phyloP scores from a whole-genome alignment of 2,113 vertebrate species.

The Amblyornis subalaris region DNA sequence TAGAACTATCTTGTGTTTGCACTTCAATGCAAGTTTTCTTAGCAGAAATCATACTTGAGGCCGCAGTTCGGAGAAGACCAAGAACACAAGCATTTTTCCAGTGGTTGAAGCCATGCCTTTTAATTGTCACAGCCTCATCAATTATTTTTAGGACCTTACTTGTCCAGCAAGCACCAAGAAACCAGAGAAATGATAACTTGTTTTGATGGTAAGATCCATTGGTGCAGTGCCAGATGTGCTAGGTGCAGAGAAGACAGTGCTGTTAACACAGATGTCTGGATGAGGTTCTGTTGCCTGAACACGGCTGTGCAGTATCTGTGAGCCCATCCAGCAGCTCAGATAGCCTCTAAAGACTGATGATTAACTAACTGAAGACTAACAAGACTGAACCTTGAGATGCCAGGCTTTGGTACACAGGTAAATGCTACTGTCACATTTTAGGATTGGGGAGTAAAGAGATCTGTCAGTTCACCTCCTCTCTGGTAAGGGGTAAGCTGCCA shows the following conservation, averaged over 20 bases:
- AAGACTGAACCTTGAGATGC: neutral
- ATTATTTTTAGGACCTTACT: neutral
- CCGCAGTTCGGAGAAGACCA: neutral
- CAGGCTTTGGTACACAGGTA: neutral
- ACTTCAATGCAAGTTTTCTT: neutral
- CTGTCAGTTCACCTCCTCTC: neutral
- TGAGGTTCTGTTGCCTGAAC: neutral
- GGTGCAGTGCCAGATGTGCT: neutral
- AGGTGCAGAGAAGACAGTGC: neutral
- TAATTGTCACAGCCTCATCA: neutral
- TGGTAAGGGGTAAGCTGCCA: neutral
- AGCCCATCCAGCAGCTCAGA: neutral
- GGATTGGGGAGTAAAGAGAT: neutral
- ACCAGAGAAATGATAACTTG: neutral
- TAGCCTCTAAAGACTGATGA: neutral
- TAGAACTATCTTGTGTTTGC: neutral
- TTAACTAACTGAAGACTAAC: too few species aligned
- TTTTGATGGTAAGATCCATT: neutral
- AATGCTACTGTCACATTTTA: neutral
- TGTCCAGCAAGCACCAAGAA: neutral
- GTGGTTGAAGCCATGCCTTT: rapidly evolving
- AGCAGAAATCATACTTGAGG: neutral
- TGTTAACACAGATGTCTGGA: neutral
- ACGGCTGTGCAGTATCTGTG: rapidly evolving
- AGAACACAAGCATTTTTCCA: neutral